Conservation (phyloP, 2,113 vertebrate genomes). For the Chloroceryle aenea region DNA sequence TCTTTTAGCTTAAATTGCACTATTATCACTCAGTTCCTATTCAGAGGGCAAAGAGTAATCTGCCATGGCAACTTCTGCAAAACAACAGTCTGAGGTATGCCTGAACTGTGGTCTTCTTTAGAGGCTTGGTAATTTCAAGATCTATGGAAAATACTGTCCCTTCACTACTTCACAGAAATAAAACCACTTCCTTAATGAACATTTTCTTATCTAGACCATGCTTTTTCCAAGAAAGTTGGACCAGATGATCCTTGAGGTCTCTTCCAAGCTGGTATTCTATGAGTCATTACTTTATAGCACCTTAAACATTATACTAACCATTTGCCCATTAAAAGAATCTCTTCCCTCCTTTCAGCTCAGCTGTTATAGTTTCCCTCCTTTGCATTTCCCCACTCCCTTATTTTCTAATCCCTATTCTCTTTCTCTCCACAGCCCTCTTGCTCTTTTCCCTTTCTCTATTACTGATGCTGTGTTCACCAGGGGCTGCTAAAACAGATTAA, state of each 20-base stretch:
- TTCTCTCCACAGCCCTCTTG: background rate
- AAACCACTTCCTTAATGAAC: background rate
- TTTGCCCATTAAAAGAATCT: background rate
- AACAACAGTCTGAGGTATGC: slow-evolving; percentile 40
- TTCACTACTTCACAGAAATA: background rate
- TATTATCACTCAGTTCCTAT: slow-evolving; percentile 46
- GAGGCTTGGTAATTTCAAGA: background rate
- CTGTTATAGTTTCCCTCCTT: background rate
- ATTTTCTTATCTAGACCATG: background rate
- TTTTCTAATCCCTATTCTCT: background rate
- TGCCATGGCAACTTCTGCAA: slow-evolving; percentile 62
- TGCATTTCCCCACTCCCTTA: background rate
- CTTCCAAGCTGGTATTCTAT: background rate
- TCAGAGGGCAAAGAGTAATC: slow-evolving; percentile 72
- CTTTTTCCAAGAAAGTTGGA: background rate
- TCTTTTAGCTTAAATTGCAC: slow-evolving; percentile 67
- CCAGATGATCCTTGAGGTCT: background rate
- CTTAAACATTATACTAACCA: background rate
- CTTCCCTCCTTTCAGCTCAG: background rate
- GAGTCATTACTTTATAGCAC: background rate
- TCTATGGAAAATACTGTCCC: background rate
- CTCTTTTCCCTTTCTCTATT: background rate
- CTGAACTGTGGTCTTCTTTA: slow-evolving; percentile 70
- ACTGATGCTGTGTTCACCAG: background rate
- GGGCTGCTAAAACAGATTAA: background rate